Conservation (phyloP, 1,140 invertebrate genomes). For the Aphaenogaster ashmeadi region DNA sequence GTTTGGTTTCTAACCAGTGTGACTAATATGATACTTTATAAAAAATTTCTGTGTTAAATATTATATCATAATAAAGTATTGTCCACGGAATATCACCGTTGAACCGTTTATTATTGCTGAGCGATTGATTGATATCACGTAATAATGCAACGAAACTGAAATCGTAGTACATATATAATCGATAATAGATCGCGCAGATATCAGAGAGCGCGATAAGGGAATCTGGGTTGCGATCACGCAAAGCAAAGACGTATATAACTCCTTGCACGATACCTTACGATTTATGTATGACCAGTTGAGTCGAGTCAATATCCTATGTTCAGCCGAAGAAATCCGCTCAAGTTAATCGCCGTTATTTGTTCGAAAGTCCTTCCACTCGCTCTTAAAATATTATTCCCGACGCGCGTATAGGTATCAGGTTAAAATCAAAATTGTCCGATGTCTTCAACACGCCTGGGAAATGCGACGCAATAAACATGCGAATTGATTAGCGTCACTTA, state of each 20-base stretch:
- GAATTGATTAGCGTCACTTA: slow-evolving; percentile 25
- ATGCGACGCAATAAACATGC: background rate
- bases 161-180: background rate
- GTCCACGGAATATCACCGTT: background rate
- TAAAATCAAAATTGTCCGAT: background rate
- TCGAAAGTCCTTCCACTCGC: background rate
- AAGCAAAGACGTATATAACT: slow-evolving; percentile 42
- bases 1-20: background rate
- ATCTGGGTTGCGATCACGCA: slow-evolving; percentile 62
- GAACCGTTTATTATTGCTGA: background rate
- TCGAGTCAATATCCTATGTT: slow-evolving; percentile 43
- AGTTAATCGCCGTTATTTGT: slow-evolving; percentile 7
- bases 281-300: slow-evolving; percentile 44
- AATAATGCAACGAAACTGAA: slow-evolving; percentile 38
- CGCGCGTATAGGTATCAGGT: background rate
- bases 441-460: background rate
- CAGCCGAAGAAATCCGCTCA: background rate
- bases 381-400: slow-evolving; percentile 8
- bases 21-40: background rate
- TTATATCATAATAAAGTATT: background rate
- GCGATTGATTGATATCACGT: background rate
- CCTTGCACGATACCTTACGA: slow-evolving; percentile 30
- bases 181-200: slow-evolving; percentile 57
- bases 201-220: slow-evolving; percentile 40
- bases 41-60: background rate